A percentile compares a stretch with the other conserved stretches of the same genome.
Evolutionary conservation across 1,140 invertebrate species (phyloP).

Genomic region (Tetramorium parvispinum): DNA sequence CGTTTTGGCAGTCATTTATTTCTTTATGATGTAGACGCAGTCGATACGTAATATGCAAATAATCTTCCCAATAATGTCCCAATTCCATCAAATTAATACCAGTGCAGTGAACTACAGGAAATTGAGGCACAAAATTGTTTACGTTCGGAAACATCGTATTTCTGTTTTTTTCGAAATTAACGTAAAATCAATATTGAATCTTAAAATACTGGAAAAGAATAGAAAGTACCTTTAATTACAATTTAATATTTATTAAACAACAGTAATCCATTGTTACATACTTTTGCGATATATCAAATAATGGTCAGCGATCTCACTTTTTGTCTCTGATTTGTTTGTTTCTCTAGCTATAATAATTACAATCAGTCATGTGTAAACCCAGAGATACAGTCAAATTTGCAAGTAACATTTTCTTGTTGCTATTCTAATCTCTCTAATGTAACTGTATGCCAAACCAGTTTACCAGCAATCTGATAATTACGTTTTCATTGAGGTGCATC

Average conservation of each 20-base stretch:
- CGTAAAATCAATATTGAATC: slow-evolving; percentile 16
- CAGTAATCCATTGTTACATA: neutral
- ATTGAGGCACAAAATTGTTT: slow-evolving; percentile 53
- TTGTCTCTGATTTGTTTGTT: neutral
- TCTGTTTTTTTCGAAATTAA: neutral
- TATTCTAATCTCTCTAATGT: slow-evolving; percentile 24
- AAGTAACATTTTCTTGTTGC: neutral
- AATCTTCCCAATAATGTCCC: slow-evolving; percentile 34
- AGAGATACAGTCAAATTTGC: neutral
- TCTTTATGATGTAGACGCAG: neutral
- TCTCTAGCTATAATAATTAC: neutral
- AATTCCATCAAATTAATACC: slow-evolving; percentile 56
- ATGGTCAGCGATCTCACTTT: neutral
- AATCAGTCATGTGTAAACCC: neutral
- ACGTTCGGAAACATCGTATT: slow-evolving; percentile 20
- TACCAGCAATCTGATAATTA: slow-evolving; percentile 47
- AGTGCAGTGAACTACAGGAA: slow-evolving; percentile 9
- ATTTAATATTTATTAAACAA: slow-evolving; percentile 24
- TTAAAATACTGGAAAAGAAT: neutral
- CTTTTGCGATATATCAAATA: neutral
- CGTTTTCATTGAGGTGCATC: slow-evolving; percentile 45
- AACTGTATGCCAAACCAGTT: slow-evolving; percentile 8
- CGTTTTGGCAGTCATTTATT: slow-evolving; percentile 16
- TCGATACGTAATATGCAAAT: slow-evolving; percentile 36
- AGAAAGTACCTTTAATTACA: too few species aligned